A percentile compares a stretch with the other conserved stretches of the same genome.
These are phyloP conservation scores for Ceratotherium simum DNA, from an alignment of 2,113 vertebrate species.

Conservation along the genomic window DNA sequence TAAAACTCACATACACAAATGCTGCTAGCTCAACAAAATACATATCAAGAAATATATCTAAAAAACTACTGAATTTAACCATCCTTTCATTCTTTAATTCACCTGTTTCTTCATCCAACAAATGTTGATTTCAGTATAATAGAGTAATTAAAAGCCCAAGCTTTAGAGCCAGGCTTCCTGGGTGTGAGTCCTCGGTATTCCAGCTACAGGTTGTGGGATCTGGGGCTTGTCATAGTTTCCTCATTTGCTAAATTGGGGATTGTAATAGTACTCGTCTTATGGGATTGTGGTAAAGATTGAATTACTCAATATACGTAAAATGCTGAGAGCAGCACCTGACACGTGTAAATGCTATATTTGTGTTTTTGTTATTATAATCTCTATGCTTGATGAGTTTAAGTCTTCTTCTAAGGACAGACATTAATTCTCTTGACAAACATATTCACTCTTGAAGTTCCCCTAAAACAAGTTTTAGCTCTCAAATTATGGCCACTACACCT, in stretches of 20 bases:
- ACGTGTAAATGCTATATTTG: not conserved
- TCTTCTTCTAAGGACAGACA: not conserved
- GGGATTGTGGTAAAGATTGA: not conserved
- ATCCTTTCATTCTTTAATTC: not conserved
- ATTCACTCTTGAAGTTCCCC: not conserved
- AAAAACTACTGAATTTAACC: not conserved
- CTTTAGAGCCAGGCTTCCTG: not conserved
- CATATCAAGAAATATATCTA: not conserved
- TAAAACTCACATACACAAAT: not conserved
- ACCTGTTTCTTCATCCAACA: not conserved
- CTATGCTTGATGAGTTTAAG: not conserved
- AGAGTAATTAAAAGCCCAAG: not conserved
- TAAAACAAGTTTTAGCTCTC: slow-evolving; percentile 18
- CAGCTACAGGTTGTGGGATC: not conserved
- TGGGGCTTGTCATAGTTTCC: not conserved
- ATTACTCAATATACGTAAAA: not conserved
- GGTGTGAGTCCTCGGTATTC: not conserved
- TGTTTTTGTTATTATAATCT: not conserved
- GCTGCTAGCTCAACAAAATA: not conserved
- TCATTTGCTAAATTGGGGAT: not conserved
- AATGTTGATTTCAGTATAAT: not conserved
- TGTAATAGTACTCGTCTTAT: not conserved
- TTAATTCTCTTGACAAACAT: slow-evolving; percentile 33
- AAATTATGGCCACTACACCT: not conserved
- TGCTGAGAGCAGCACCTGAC: not conserved